Percentiles rank a stretch among this genome's conserved stretches.
Conservation (phyloP, 2,888 invertebrate genomes). For the Malthinus seriepunctatus region DNA sequence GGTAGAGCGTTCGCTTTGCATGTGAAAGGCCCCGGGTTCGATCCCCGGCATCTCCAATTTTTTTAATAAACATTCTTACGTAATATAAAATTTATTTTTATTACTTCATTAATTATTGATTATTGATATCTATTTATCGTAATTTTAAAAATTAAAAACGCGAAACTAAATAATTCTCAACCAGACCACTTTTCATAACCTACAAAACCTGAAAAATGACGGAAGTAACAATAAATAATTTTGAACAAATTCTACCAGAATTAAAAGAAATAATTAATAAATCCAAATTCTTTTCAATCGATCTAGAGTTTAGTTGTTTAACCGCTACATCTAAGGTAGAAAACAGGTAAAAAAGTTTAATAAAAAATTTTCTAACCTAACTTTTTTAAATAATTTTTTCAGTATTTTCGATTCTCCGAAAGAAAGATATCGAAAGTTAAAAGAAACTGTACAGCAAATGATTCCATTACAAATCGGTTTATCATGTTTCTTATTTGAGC, state of each 20-base stretch:
- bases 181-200: too few species aligned
- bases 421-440: constrained; percentile 60
- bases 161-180: too few species aligned
- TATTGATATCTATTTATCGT: too few species aligned
- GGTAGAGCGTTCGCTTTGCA: constrained; percentile 99
- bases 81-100: too few species aligned
- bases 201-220: constrained; percentile 54
- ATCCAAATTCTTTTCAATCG: constrained; percentile 68
- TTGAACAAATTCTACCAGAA: constrained; percentile 59
- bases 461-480: constrained; percentile 72
- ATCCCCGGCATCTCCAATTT: constrained; percentile 91
- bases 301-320: constrained; percentile 72
- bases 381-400: constrained; percentile 39
- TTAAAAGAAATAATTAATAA: constrained; percentile 61
- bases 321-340: constrained; percentile 48
- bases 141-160: too few species aligned
- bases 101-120: too few species aligned
- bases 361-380: constrained; percentile 17
- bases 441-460: constrained; percentile 56
- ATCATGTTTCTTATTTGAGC: constrained; percentile 64
- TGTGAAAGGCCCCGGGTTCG: constrained; percentile 99
- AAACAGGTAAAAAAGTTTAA: constrained; percentile 39
- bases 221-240: constrained; percentile 66
- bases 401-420: constrained; percentile 64
- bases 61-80: constrained; percentile 25